Evolutionary conservation across 1,140 invertebrate genomes (phyloP).

Genomic region (Drosophila nikananu): DNA sequence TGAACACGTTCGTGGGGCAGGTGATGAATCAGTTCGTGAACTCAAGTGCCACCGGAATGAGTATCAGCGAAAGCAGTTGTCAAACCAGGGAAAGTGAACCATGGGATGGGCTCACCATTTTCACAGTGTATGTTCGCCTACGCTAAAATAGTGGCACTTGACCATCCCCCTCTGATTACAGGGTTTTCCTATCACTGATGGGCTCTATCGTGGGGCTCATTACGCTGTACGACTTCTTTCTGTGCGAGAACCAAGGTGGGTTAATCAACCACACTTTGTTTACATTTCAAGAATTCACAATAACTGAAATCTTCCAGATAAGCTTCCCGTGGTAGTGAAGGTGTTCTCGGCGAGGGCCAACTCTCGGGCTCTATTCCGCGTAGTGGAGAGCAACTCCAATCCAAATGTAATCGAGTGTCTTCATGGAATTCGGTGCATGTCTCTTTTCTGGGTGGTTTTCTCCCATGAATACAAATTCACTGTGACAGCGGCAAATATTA

Average conservation of each 20-base stretch:
- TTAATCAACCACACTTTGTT: constrained; percentile 4
- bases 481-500: constrained; percentile 50
- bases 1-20: constrained; percentile 5
- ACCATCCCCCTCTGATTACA: constrained; percentile 16
- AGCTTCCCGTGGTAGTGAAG: constrained; percentile 25
- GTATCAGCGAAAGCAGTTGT: constrained; percentile 21
- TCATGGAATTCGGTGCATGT: constrained; percentile 87
- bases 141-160: background rate
- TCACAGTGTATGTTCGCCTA: constrained; percentile 48
- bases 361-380: constrained; percentile 44
- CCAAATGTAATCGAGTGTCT: constrained; percentile 85
- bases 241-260: constrained; percentile 42
- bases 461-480: constrained; percentile 86
- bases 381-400: constrained; percentile 27
- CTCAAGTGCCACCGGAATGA: background rate
- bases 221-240: constrained; percentile 54
- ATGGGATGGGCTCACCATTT: constrained; percentile 51
- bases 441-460: constrained; percentile 88
- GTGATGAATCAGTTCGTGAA: constrained; percentile 2
- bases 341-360: constrained; percentile 55
- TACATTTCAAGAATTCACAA: background rate
- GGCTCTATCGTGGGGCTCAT: constrained; percentile 11
- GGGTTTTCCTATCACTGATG: constrained; percentile 45
- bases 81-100: constrained; percentile 16
- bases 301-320: constrained; percentile 16